Base-by-base conservation (phyloP, 2,888 invertebrate genomes). In the Dugesia japonica region DNA sequence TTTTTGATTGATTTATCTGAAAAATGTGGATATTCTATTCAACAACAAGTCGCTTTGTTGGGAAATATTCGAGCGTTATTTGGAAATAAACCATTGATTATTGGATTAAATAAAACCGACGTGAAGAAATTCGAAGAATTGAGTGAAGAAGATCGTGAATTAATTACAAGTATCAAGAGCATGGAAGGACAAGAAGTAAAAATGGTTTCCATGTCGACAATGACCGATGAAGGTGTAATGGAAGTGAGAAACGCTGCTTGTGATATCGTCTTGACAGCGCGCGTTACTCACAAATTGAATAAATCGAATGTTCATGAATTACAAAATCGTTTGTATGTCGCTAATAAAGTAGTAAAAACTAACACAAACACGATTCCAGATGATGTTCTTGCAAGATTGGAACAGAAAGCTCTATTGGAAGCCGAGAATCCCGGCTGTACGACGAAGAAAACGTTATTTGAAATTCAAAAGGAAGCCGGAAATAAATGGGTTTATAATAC, bases 1-100 rank as follows among this genome's bases (percentile, higher is more conserved):
- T n/a, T n/a, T n/a, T n/a, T n/a, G n/a, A 88, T 95, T 83, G 98
- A 99, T 83, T 88, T 92, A 15, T 94, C 94, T 0, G 98, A 97
- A 84, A 94, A 94, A 85, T 98, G 98, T 84, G 95, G 94, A 0
- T 91, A 94, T 83, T 89, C 90, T n/a, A 85, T 99, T 28, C 91
- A 93, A 79, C 92, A 95, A 80, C 97, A 98, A 88, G 78, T 86
- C 23, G 82, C 82, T 71, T 81, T 87, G 27, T 87, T 87, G 81
- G 83, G 85, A 72, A 86, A 83, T 79, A 87, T 87, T 73, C 86
- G 85, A 82, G 97, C 98, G 0, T 86, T 99, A 20, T 99, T 98
- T 86, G 88, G 89, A 71, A 95, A 97, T 85, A 99, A 99, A 86
- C 98, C 98, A 0, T 85, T 98, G 78, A 87, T 97, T 27, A 88